Base-by-base conservation (phyloP, 1,140 invertebrate species). In the Drosophila tani region DNA sequence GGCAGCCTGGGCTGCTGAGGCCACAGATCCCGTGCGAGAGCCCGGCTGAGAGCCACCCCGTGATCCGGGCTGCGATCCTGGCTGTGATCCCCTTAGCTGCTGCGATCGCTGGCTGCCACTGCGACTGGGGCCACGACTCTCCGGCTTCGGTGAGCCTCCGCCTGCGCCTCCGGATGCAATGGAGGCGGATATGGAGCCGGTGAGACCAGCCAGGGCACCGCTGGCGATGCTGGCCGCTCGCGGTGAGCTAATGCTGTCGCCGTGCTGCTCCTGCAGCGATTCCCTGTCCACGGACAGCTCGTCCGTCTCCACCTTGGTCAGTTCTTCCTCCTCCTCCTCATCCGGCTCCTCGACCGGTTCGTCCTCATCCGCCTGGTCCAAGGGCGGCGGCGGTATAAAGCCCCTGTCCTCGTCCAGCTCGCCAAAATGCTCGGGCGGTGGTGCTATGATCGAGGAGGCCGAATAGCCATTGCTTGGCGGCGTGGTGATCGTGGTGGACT, bases 391-490 rank as follows among this genome's bases (percentile, higher is more conserved):
- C 8, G 84, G 83, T 41, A 87, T 74, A 6, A 87, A 90, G n/a
- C 58, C 81, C 6, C 76, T 59, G 55, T 91, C 85, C 51, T 86
- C 82, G 12, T 91, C 86, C 35, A 92, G 57, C 21, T 92, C 91
- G 2, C 49, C 79, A 46, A 92, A 90, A 19, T 92, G 84, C 56
- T 92, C 84, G 0, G 88, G 85, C 5, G 91, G 88, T 8, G 91
- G 91, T 12, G 83, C 83, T 47, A 92, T 79, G 7, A 92, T 91
- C 9, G 91, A 92, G n/a, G 91, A 92, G 24, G 80, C 91, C 0
- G 91, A 92, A 38, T 87, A 92, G 7, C 91, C 91, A 62, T 92
- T 92, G 62, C 91, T 92, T 1, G 91, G 91, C 11, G 91, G 91
- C 7, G 91, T 92, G 11, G 91, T 92, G 12, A 92, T 92, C 7